phyloP scores from a whole-genome alignment of 2,888 invertebrate genomes.

The Micoletzkya japonica region DNA sequence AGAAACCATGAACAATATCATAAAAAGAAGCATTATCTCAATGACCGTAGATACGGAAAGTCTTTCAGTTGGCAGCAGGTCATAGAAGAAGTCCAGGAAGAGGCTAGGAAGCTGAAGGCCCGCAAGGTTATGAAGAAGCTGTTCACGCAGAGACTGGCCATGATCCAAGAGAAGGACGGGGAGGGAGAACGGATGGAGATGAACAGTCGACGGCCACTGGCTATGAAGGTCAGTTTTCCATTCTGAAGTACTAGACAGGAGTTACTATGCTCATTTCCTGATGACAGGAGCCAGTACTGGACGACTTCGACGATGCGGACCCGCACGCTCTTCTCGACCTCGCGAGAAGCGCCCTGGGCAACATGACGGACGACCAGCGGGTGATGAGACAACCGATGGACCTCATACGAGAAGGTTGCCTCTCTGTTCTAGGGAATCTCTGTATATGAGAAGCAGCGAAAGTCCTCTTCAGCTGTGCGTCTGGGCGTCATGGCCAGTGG shows the following conservation, averaged over 20 bases:
- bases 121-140: slow-evolving; percentile 37
- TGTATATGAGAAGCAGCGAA: not conserved
- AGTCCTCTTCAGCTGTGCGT: slow-evolving; percentile 32
- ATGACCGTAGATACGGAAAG: not conserved
- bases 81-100: slow-evolving; percentile 37
- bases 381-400: slow-evolving; percentile 41
- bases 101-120: slow-evolving; percentile 34
- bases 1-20: not conserved
- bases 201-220: slow-evolving; percentile 4
- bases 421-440: not conserved
- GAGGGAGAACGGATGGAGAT: too few relatives aligned
- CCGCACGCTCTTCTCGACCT: slow-evolving; percentile 18
- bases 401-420: slow-evolving; percentile 50
- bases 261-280: not conserved
- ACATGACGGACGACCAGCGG: slow-evolving; percentile 38
- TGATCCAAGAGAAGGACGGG: not conserved
- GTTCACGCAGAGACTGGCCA: slow-evolving; percentile 36
- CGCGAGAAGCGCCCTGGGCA: slow-evolving; percentile 30
- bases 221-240: slow-evolving; percentile 9
- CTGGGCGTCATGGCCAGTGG: slow-evolving; percentile 51
- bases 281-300: not conserved
- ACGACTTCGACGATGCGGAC: not conserved
- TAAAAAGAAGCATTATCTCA: not conserved
- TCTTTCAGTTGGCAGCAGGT: slow-evolving; percentile 40
- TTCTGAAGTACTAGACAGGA: not conserved